phyloP scores from a whole-genome alignment of 2,113 vertebrate species.

The Prionailurus bengalensis region DNA sequence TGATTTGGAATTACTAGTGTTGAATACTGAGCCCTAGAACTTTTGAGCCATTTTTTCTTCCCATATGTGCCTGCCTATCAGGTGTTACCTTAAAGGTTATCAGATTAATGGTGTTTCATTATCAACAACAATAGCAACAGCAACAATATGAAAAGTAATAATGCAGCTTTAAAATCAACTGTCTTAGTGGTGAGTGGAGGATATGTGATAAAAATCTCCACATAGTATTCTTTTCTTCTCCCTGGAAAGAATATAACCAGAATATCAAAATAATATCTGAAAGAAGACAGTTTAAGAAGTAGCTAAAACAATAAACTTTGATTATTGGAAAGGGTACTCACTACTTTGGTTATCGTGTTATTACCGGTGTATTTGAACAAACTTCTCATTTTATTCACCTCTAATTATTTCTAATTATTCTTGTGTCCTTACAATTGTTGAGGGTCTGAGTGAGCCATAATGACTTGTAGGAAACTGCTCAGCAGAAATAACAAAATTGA shows the following conservation, averaged over 20 bases:
- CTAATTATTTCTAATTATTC: neutral
- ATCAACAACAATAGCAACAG: neutral
- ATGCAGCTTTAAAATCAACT: neutral
- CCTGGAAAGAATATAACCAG: neutral
- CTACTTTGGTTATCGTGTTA: neutral
- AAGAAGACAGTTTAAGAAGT: conserved; percentile 11
- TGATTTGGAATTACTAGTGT: neutral
- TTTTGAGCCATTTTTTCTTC: neutral
- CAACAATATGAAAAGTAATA: neutral
- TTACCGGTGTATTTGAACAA: neutral
- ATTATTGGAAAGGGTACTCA: neutral
- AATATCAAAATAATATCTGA: conserved; percentile 32
- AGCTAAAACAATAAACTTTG: neutral
- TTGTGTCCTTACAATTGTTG: neutral
- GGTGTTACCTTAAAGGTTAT: neutral
- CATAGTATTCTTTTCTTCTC: neutral
- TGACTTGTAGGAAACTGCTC: neutral
- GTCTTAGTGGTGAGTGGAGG: neutral
- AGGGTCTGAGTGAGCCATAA: neutral
- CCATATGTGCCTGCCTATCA: neutral
- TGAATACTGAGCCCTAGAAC: neutral
- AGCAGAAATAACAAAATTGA: conserved; percentile 4
- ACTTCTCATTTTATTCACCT: conserved; percentile 5
- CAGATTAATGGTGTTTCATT: neutral
- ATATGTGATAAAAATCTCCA: neutral